Conservation (phyloP, 2,888 invertebrate species). For the Dasysyrphus tricinctus region DNA sequence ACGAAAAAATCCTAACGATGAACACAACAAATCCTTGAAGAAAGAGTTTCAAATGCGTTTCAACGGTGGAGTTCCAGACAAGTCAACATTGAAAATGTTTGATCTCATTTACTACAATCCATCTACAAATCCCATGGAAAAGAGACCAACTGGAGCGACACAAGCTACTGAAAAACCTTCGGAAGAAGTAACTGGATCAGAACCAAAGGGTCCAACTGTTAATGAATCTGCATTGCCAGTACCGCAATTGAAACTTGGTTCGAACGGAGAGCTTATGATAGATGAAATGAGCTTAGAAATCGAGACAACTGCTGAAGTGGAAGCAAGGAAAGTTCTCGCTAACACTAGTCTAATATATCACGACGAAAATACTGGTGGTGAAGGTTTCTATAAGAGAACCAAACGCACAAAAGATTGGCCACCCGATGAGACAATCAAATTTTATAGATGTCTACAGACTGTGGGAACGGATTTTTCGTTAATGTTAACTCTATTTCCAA, state of each 20-base stretch:
- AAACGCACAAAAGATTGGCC: constrained; percentile 90
- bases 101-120: constrained; percentile 97
- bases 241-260: constrained; percentile 93
- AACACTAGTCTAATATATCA: constrained; percentile 87
- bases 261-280: constrained; percentile 92
- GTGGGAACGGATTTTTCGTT: constrained; percentile 96
- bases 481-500: constrained; percentile 93
- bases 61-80: constrained; percentile 84
- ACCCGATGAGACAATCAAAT: constrained; percentile 92
- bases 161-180: constrained; percentile 81
- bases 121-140: constrained; percentile 89
- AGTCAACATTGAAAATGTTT: constrained; percentile 92
- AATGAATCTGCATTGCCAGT: constrained; percentile 85
- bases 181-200: constrained; percentile 25
- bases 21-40: constrained; percentile 83
- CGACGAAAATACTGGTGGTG: constrained; percentile 85
- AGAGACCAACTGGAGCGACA: constrained; percentile 76
- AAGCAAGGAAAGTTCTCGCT: constrained; percentile 86
- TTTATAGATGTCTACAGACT: constrained; percentile 94
- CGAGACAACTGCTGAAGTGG: constrained; percentile 88
- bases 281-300: constrained; percentile 91
- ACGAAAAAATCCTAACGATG: constrained; percentile 84
- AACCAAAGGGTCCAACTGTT: constrained; percentile 78
- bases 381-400: constrained; percentile 88
- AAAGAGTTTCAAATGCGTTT: constrained; percentile 81